Evolutionary conservation across 2,888 invertebrate species (phyloP), one percentile per base, ranked within the genome.

Genomic region (Trachelus stipa): DNA sequence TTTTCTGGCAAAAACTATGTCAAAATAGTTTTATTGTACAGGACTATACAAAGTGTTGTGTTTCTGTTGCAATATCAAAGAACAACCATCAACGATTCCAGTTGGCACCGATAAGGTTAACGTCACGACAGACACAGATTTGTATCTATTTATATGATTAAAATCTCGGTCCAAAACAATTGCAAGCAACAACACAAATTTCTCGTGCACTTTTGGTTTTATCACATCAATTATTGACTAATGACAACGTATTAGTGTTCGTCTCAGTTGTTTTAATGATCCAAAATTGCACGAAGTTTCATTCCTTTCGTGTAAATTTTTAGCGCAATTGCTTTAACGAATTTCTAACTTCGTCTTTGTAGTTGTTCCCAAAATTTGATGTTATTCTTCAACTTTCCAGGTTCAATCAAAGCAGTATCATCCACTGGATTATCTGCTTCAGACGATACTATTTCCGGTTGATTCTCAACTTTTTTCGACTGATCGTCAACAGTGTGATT

Each of bases 281-380:
- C 2, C 6, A 56, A 15, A 56, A 56, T 56, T 23, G 23, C 56
- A 56, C 56, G 56, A 56, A 56, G 9, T 23, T 56, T 56, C 56
- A 2, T 56, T 56, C 23, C 9, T 23, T 9, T 56, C 23, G 15
- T 56, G 23, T 23, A 9, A 23, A 56, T 9, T 56, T 56, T 23
- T 23, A 9, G 23, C 23, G 56, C 56, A 23, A 23, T 23, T 56
- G 23, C 23, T 40, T 40, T 9, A 9, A 34, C 68, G 15, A 69
- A 76, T 76, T 34, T 80, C 84, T 73, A 90, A 75, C 79, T 85
- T 77, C 83, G 86, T 69, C 79, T 87, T 69, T 90, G 88, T 79
- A 91, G 81, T 79, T 90, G 84, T 78, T 91, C 91, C 91, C 91
- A 91, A 81, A 91, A 91, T 81, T 87, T 85, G 73, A 91, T 90